Evolutionary conservation across 2,113 vertebrate genomes (phyloP), one percentile per base, ranked within the genome.

Genomic region (Grantiella picta): DNA sequence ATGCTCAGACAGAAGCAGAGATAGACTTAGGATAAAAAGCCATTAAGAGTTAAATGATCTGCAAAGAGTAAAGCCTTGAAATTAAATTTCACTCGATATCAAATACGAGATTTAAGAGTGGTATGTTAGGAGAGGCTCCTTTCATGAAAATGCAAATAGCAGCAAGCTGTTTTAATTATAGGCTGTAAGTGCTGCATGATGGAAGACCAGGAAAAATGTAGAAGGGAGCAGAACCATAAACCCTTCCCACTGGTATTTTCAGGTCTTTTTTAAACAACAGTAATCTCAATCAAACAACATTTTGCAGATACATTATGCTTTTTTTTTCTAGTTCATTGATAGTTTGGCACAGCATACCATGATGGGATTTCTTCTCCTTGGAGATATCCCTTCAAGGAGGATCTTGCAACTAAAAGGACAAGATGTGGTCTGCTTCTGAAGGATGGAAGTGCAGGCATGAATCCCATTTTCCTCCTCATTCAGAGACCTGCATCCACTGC

Each of bases 111-210:
- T 79, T 84, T 86, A 95, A 92, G 77, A 91, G 64, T 49, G 82
- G 61, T 78, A 73, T 35, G 31, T 82, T 80, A 94, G 68, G 84
- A 90, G 54, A 89, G 83, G 27, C 16, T 96, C 20, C 81, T 81
- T 94, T 86, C 69, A 90, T 80, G 88, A 60, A 92, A 92, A 94
- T 86, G 89, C 83, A 95, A 95, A 96, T 89, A 92, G 81, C 47
- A 87, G 88, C 90, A 92, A 89, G 92, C 89, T 93, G 82, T 54
- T 95, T 96, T 96, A 96, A 95, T 97, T 90, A 95, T 68, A 92
- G 90, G 59, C 82, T 96, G 9, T 72, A 80, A 84, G 82, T 45
- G 21, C 50, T 54, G 66, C 77, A 89, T 87, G 79, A 85, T 91
- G 83, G 54, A 85, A 95, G 63, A 76, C 15, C 50, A 65, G 61